A percentile compares a stretch with the other conserved stretches of the same genome.
Evolutionary conservation across 1,140 invertebrate species (phyloP).

Genomic region (Cylas formicarius): DNA sequence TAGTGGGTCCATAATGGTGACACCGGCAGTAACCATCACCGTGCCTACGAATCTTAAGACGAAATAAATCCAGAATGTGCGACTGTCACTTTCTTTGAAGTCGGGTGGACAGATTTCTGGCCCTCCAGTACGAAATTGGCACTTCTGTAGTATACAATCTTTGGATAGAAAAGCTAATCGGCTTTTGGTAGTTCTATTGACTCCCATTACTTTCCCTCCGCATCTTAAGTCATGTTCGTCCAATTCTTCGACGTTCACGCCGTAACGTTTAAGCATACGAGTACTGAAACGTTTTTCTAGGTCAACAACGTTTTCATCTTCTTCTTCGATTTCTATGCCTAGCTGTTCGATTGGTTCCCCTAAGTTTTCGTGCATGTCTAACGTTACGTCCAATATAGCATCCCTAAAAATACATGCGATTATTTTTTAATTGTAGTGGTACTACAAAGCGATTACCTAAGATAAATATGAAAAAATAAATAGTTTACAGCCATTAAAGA

Average conservation of each 20-base stretch:
- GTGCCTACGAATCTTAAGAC: slow-evolving; percentile 64
- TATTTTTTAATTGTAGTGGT: neutral
- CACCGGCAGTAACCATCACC: slow-evolving; percentile 65
- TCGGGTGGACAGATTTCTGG: slow-evolving; percentile 67
- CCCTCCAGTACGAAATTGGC: slow-evolving; percentile 56
- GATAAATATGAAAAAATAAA: too few species aligned
- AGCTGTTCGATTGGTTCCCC: slow-evolving; percentile 61
- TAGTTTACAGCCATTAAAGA: too few species aligned
- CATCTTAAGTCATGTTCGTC: slow-evolving; percentile 64
- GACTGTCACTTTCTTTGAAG: slow-evolving; percentile 63
- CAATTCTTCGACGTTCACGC: slow-evolving; percentile 61
- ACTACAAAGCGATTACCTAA: neutral
- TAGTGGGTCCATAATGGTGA: slow-evolving; percentile 77
- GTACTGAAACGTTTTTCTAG: slow-evolving; percentile 60
- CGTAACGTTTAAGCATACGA: slow-evolving; percentile 50
- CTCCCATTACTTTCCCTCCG: slow-evolving; percentile 56
- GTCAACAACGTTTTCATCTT: slow-evolving; percentile 54
- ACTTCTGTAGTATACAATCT: slow-evolving; percentile 63
- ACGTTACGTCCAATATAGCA: slow-evolving; percentile 24
- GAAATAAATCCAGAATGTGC: slow-evolving; percentile 75
- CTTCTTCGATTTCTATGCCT: slow-evolving; percentile 63
- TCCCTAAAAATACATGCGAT: slow-evolving; percentile 9
- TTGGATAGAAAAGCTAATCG: slow-evolving; percentile 43
- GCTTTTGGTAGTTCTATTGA: slow-evolving; percentile 49
- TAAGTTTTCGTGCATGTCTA: slow-evolving; percentile 64